Base-by-base conservation (phyloP, 2,888 invertebrate species). In the Lasius fuliginosus region DNA sequence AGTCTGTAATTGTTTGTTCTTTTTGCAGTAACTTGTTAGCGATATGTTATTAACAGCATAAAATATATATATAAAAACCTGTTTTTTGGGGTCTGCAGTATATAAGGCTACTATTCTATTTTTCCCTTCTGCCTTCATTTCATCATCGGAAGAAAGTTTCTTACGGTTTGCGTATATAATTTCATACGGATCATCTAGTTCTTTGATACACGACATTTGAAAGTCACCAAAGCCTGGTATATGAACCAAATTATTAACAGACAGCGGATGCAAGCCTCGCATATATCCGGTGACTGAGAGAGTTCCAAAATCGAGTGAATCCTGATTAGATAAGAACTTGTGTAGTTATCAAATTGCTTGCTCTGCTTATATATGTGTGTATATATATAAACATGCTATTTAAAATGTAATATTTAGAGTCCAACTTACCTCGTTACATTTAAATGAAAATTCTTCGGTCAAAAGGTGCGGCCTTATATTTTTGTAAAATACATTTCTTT, bases 171-270 rank as follows among this genome's bases (percentile, higher is more conserved):
- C 62, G 95, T 89, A 96, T 94, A 91, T 95, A 62, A 96, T 90
- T 79, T 96, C 96, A 94, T 97, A 96, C 1, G 97, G 98, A 95
- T 98, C 98, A 85, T 96, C 95, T 0, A 96, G 95, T 0, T 96
- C 96, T 94, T 97, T 97, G 88, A 99, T 98, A 94, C 97, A 97
- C 0, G 96, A 95, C 96, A 99, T 97, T 95, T 99, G 99, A 94
- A 98, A 99, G 93, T 99, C 98, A 11, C 99, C 99, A 92, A 98
- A 96, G 0, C 99, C 99, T 65, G 98, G 97, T 79, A 99, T 96
- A 93, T 99, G 99, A 36, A 99, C 96, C 77, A 99, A 95, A 86
- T 97, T 96, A 95, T 99, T 99, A 0, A 98, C 99, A 93, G 98
- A 97, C 75, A 99, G 95, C 4, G 97, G 96, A 36, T 46, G 97